Evolutionary conservation across 2,797 vertebrate genomes (phyloP).

Genomic region (Sebastes miniatus): DNA sequence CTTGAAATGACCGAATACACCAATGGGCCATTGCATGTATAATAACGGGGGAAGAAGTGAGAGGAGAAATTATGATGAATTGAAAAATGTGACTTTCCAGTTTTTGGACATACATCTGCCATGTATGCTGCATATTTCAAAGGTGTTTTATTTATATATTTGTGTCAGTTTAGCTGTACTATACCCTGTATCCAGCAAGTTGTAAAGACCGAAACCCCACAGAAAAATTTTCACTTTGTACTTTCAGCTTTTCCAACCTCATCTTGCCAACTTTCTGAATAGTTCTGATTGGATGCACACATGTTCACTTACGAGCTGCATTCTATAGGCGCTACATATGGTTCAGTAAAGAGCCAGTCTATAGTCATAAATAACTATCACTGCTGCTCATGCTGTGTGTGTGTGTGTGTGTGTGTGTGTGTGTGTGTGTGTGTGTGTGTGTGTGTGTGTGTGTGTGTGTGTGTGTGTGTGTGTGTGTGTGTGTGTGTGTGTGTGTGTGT

Average conservation of each 20-base stretch:
- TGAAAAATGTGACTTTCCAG: background rate
- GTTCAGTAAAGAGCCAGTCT: background rate
- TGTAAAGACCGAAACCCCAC: background rate
- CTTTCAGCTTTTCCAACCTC: background rate
- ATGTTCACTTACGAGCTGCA: background rate
- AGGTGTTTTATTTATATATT: background rate
- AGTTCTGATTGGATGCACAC: conserved; percentile 10
- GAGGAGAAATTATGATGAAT: background rate
- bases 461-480: too few relatives aligned
- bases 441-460: background rate
- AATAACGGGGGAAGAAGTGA: too few relatives aligned
- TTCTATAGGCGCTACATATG: conserved; percentile 14
- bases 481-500: too few relatives aligned
- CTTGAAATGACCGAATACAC: background rate
- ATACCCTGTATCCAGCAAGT: background rate
- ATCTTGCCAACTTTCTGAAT: background rate
- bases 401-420: background rate
- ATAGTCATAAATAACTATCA: background rate
- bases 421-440: background rate
- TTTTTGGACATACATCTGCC: background rate
- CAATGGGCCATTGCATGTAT: background rate
- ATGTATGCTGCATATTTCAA: background rate
- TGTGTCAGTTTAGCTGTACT: background rate
- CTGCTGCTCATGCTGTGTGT: background rate
- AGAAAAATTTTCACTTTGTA: background rate